phyloP scores from a whole-genome alignment of 2,113 vertebrate genomes.

The Gasterosteus nipponicus region DNA sequence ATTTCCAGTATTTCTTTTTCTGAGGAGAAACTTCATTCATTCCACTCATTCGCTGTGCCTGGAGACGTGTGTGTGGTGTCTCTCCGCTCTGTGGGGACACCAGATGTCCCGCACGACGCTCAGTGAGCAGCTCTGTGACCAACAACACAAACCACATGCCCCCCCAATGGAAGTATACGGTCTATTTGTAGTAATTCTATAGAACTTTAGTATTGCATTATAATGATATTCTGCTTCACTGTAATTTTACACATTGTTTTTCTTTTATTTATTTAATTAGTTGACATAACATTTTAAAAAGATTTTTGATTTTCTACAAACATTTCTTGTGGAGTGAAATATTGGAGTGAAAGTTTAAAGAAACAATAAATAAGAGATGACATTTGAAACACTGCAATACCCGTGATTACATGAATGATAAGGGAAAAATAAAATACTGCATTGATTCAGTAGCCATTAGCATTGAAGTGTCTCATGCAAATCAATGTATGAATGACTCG shows the following conservation, averaged over 20 bases:
- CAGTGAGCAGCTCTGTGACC: conserved; percentile 35
- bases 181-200: not conserved
- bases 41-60: conserved; percentile 14
- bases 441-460: too few species aligned
- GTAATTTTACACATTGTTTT: not conserved
- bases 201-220: not conserved
- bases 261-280: not conserved
- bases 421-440: not conserved
- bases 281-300: not conserved
- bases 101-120: conserved; percentile 60
- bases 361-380: not conserved
- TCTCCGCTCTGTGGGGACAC: conserved; percentile 47
- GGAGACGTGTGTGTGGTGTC: not conserved
- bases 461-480: too few species aligned
- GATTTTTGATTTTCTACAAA: not conserved
- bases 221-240: not conserved
- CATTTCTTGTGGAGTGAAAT: not conserved
- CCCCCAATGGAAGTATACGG: not conserved
- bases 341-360: not conserved
- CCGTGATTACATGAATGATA: not conserved
- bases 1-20: not conserved
- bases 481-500: not conserved
- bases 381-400: not conserved
- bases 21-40: not conserved
- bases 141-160: not conserved